phyloP scores from a whole-genome alignment of 2,888 invertebrate species.

The Troides oblongomaculatus region DNA sequence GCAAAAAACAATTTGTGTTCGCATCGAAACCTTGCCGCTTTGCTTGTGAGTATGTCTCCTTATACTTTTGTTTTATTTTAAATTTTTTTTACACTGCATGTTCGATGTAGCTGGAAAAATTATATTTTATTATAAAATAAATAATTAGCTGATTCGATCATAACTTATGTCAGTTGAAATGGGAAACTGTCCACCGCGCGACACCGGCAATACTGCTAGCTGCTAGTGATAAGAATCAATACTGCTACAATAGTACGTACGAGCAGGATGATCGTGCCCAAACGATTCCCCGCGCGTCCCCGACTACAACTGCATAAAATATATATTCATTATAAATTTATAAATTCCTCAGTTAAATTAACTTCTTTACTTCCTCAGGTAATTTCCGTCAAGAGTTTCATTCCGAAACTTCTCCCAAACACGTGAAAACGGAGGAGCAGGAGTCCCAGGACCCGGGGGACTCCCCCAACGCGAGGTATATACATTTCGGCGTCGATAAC shows the following conservation, averaged over 20 bases:
- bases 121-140: too few relatives aligned
- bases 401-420: slow-evolving; percentile 67
- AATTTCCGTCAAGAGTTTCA: slow-evolving; percentile 71
- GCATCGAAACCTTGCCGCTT: slow-evolving; percentile 40
- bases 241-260: too few relatives aligned
- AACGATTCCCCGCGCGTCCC: too few relatives aligned
- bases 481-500: slow-evolving; percentile 65
- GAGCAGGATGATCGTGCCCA: too few relatives aligned
- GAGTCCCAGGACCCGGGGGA: slow-evolving; percentile 52
- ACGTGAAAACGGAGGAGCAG: slow-evolving; percentile 54
- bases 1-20: slow-evolving; percentile 28
- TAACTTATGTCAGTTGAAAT: too few relatives aligned
- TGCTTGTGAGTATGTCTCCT: slow-evolving; percentile 58
- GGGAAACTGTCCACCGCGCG: too few relatives aligned
- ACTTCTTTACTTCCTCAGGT: slow-evolving; percentile 48
- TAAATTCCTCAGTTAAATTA: too few relatives aligned
- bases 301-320: background rate
- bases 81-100: background rate
- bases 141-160: too few relatives aligned
- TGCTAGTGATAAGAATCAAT: too few relatives aligned
- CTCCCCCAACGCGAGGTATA: slow-evolving; percentile 63
- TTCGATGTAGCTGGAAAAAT: too few relatives aligned
- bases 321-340: too few relatives aligned
- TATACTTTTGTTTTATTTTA: background rate
- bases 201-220: too few relatives aligned